These are phyloP conservation scores for Leptura quadrifasciata DNA, from an alignment of 2,888 invertebrate genomes.

Conservation along the genomic window DNA sequence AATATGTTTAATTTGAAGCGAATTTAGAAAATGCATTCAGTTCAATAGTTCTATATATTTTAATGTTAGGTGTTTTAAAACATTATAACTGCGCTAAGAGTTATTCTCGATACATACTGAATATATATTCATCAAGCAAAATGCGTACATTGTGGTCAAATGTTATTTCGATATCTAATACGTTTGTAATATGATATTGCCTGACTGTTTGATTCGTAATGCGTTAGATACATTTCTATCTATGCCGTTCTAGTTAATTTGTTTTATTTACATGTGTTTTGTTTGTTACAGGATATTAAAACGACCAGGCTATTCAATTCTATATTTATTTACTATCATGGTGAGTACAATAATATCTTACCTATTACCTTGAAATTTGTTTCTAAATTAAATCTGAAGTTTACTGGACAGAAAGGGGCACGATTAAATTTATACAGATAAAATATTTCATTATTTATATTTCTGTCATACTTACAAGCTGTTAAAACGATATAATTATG, in stretches of 20 bases:
- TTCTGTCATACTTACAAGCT: no score
- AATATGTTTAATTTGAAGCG: no score
- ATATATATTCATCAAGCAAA: conserved; percentile 9
- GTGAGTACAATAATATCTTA: conserved; percentile 51
- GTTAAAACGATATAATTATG: no score
- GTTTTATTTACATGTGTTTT: conserved; percentile 56
- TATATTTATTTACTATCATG: conserved; percentile 61
- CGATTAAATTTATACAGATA: no score
- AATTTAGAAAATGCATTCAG: no score
- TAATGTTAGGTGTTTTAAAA: no score
- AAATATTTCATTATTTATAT: no score
- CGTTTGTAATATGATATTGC: conserved; percentile 47
- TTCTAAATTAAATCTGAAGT: background rate
- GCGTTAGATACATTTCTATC: conserved; percentile 40
- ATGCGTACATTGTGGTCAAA: conserved; percentile 51
- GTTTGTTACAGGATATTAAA: conserved; percentile 63
- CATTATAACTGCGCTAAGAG: no score
- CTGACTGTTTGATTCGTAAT: conserved; percentile 37
- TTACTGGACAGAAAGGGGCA: no score
- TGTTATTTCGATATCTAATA: conserved; percentile 54
- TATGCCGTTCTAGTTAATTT: conserved; percentile 44
- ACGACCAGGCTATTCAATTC: conserved; percentile 61
- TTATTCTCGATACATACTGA: background rate
- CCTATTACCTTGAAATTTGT: background rate
- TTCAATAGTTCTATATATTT: no score